Conservation (phyloP, 2,888 invertebrate genomes). For the Panzeria rudis region DNA sequence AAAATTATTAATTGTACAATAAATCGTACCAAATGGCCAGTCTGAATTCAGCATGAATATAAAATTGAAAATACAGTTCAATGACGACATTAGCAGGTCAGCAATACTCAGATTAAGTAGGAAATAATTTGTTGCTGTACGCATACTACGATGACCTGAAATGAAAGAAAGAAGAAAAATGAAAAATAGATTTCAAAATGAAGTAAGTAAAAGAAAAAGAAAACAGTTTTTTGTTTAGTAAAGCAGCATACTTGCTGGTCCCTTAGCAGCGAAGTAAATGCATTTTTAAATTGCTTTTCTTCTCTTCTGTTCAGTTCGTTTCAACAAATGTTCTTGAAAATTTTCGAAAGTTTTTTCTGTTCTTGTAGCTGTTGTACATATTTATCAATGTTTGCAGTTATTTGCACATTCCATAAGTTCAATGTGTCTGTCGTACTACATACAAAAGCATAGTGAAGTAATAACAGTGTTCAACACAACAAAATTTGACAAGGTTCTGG, state of each 20-base stretch:
- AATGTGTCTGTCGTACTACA: no score
- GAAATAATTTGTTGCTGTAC: conserved; percentile 96
- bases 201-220: neutral
- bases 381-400: neutral
- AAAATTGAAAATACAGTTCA: conserved; percentile 96
- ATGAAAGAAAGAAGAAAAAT: neutral
- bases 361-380: neutral
- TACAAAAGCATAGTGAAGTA: no score
- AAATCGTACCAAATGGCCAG: conserved; percentile 95
- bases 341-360: neutral
- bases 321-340: neutral
- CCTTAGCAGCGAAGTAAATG: neutral
- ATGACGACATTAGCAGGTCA: conserved; percentile 93
- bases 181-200: neutral
- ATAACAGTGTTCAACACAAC: no score
- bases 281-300: neutral
- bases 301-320: neutral
- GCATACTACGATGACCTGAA: conserved; percentile 91
- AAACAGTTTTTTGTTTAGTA: neutral
- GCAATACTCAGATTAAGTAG: conserved; percentile 94
- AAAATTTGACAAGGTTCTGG: no score
- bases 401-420: neutral
- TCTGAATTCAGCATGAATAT: conserved; percentile 93
- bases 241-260: neutral
- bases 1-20: conserved; percentile 95